Evolutionary conservation across 2,888 invertebrate genomes (phyloP).

Genomic region (Cerastis leucographa): DNA sequence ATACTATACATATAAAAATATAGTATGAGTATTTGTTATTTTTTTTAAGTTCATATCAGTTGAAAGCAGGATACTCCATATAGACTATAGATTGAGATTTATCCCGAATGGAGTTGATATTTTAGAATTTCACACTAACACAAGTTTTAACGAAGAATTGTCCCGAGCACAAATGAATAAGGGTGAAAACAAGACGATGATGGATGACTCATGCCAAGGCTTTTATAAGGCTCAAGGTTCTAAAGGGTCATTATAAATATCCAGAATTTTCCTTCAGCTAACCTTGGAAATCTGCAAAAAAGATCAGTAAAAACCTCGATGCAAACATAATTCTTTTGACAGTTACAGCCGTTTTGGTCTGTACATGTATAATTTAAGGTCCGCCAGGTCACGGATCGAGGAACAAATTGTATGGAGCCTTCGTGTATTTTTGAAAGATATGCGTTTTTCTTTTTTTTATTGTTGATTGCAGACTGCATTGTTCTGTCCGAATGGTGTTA

Average conservation of each 20-base stretch:
- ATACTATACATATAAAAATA: too few relatives aligned
- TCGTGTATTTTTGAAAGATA: conserved; percentile 75
- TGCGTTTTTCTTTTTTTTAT: conserved; percentile 73
- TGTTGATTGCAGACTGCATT: conserved; percentile 84
- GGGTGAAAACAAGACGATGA: background rate
- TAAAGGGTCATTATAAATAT: conserved; percentile 1
- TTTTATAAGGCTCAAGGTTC: background rate
- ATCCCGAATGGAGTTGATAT: background rate
- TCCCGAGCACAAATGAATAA: background rate
- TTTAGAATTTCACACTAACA: background rate
- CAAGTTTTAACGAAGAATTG: too few relatives aligned
- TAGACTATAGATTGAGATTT: too few relatives aligned
- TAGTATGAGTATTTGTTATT: too few relatives aligned
- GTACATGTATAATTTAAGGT: conserved; percentile 70
- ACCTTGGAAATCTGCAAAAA: conserved; percentile 41
- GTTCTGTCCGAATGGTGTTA: conserved; percentile 76
- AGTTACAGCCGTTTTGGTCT: conserved; percentile 68
- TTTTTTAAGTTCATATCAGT: too few relatives aligned
- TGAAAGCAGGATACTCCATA: too few relatives aligned
- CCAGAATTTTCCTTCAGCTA: conserved; percentile 22
- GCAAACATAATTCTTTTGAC: conserved; percentile 63
- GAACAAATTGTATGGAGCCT: conserved; percentile 75
- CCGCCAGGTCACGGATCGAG: conserved; percentile 71
- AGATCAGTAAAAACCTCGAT: conserved; percentile 38
- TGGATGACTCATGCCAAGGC: background rate